phyloP scores from a whole-genome alignment of 2,113 vertebrate species.

The Leptosomus discolor region DNA sequence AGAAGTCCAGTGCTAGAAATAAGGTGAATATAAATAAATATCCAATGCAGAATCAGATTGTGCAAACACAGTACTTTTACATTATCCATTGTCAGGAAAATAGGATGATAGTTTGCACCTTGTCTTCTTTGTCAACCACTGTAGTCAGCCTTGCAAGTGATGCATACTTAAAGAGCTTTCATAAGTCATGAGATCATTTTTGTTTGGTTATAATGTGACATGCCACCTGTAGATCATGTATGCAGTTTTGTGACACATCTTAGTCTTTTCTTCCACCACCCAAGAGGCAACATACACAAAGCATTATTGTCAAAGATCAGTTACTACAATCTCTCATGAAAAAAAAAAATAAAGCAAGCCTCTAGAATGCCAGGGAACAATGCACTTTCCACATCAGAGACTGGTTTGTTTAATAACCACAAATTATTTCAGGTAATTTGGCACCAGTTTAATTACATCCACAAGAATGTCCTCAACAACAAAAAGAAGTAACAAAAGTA shows the following conservation, averaged over 20 bases:
- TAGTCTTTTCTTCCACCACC: constrained; percentile 15
- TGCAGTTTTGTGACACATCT: background rate
- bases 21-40: background rate
- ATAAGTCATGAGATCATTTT: background rate
- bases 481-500: constrained; percentile 43
- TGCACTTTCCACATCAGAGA: constrained; percentile 46
- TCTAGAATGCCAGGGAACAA: constrained; percentile 22
- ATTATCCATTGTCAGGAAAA: background rate
- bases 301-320: constrained; percentile 5
- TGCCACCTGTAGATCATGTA: constrained; percentile 5
- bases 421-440: constrained; percentile 70
- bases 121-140: background rate
- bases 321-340: background rate
- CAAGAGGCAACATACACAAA: constrained; percentile 22
- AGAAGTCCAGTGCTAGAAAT: background rate
- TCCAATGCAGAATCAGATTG: background rate
- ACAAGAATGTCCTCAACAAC: constrained; percentile 38
- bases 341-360: background rate
- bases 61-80: background rate
- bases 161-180: background rate
- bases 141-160: background rate
- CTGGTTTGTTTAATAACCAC: constrained; percentile 56
- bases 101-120: background rate
- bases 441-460: constrained; percentile 46
- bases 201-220: background rate